These are phyloP conservation scores for Agonopterix subpropinquella DNA, from an alignment of 2,888 invertebrate species.

Conservation along the genomic window DNA sequence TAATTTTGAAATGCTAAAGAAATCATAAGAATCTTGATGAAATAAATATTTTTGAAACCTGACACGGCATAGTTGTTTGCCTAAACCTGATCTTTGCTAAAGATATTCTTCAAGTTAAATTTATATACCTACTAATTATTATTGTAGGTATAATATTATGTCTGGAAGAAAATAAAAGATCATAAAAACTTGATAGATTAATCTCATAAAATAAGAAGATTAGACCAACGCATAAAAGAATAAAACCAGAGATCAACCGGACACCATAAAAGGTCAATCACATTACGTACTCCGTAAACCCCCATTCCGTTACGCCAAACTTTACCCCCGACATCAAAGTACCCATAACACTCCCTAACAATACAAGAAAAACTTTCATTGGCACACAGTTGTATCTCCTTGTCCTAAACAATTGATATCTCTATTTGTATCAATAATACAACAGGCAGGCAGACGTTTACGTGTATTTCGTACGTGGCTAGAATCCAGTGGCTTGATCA, in stretches of 20 bases:
- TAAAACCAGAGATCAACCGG: not conserved
- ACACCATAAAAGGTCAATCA: conserved; percentile 32
- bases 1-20: too few species aligned
- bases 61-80: too few species aligned
- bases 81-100: too few species aligned
- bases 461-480: conserved; percentile 65
- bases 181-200: too few species aligned
- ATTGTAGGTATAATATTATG: too few species aligned
- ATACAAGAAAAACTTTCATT: conserved; percentile 40
- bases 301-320: conserved; percentile 30
- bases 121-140: too few species aligned
- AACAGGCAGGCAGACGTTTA: conserved; percentile 56
- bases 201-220: too few species aligned
- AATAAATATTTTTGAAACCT: too few species aligned
- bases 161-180: too few species aligned
- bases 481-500: conserved; percentile 46
- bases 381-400: conserved; percentile 57
- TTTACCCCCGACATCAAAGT: conserved; percentile 39
- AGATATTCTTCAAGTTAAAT: too few species aligned
- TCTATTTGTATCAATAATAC: conserved; percentile 75
- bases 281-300: conserved; percentile 45
- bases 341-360: conserved; percentile 35
- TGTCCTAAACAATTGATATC: conserved; percentile 74
- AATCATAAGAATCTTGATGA: too few species aligned
- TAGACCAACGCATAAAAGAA: too few species aligned